These are phyloP conservation scores for Neolamprologus sp. DNA, from an alignment of 2,113 vertebrate genomes.

Conservation along the genomic window DNA sequence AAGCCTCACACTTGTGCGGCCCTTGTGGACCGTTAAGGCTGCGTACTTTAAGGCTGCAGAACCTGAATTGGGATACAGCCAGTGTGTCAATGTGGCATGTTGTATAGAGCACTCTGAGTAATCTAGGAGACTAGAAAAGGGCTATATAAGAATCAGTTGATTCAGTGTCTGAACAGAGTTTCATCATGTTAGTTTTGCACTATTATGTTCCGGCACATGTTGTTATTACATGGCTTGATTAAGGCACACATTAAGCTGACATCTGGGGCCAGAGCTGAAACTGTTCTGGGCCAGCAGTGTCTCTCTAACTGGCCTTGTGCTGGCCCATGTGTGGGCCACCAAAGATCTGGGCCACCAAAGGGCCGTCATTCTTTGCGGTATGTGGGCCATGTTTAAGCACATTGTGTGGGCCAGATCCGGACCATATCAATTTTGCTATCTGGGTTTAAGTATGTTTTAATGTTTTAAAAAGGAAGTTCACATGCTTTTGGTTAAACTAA, in stretches of 20 bases:
- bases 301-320: not conserved
- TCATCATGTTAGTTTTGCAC: not conserved
- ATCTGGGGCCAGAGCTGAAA: not conserved
- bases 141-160: not conserved
- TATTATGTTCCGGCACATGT: not conserved
- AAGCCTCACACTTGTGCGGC: not conserved
- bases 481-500: not conserved
- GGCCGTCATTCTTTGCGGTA: not conserved
- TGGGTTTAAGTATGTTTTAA: not conserved
- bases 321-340: not conserved
- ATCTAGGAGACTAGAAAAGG: not conserved
- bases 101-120: not conserved
- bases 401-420: not conserved
- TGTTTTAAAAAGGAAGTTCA: not conserved
- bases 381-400: not conserved
- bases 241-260: not conserved
- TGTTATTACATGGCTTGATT: not conserved
- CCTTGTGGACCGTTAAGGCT: not conserved
- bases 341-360: not conserved
- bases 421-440: not conserved
- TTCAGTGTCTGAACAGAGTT: not conserved
- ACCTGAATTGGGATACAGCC: not conserved
- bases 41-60: not conserved
- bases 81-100: not conserved
- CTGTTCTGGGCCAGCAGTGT: not conserved